A percentile compares a stretch with the other conserved stretches of the same genome.
phyloP scores from a whole-genome alignment of 2,113 vertebrate species.

The Empidonax traillii region DNA sequence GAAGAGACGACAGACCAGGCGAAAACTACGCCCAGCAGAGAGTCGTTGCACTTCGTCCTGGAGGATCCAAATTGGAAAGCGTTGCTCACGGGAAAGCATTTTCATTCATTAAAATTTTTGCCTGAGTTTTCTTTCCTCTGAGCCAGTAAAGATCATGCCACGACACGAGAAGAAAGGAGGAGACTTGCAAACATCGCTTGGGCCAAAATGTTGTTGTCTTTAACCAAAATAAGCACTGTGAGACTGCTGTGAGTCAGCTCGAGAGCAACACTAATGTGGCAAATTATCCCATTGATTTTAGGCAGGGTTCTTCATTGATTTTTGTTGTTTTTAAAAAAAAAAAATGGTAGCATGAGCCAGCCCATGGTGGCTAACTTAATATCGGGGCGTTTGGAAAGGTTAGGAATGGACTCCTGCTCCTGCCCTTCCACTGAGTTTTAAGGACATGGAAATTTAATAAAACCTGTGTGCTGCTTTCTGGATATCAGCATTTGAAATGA shows the following conservation, averaged over 20 bases:
- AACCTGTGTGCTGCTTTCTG: neutral
- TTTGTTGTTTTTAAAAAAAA: neutral
- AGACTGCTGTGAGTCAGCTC: conserved; percentile 21
- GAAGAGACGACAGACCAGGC: neutral
- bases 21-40: neutral
- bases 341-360: neutral
- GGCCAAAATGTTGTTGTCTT: neutral
- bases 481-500: neutral
- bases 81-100: neutral
- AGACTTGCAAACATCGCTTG: neutral
- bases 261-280: conserved; percentile 46
- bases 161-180: neutral
- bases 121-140: neutral
- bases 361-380: neutral
- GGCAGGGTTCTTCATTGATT: conserved; percentile 60
- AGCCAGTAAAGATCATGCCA: neutral
- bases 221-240: neutral
- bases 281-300: conserved; percentile 60
- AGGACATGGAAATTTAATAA: neutral
- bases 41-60: neutral
- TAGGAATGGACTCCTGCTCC: neutral
- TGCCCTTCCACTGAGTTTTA: neutral
- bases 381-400: neutral
- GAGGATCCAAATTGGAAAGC: neutral
- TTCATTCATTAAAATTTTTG: conserved; percentile 20